Percentiles rank a stretch among this genome's conserved stretches.
phyloP scores from a whole-genome alignment of 1,140 invertebrate species.

The Bactericera cockerelli region DNA sequence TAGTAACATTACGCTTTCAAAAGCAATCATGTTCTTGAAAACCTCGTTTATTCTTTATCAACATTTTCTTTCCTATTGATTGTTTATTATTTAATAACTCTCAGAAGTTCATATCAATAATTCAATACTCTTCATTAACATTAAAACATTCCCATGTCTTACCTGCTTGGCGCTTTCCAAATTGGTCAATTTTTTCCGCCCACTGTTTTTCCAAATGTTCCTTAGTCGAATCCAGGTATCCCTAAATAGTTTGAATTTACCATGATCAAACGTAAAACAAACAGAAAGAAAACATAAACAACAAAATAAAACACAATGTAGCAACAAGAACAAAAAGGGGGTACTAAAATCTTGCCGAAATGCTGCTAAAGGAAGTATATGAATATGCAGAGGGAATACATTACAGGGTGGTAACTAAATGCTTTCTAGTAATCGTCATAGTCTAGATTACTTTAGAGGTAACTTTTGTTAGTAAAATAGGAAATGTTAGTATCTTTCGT shows the following conservation, averaged over 20 bases:
- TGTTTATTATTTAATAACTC: no score
- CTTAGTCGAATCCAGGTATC: slow-evolving; percentile 64
- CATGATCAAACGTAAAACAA: slow-evolving; percentile 4
- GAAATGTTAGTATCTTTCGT: no score
- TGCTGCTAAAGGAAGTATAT: background rate
- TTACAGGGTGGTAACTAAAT: no score
- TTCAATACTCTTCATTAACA: no score
- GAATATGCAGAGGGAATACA: background rate
- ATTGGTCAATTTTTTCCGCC: slow-evolving; percentile 69
- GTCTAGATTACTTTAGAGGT: no score
- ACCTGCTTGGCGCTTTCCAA: slow-evolving; percentile 76
- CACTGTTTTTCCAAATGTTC: slow-evolving; percentile 69
- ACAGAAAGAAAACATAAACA: slow-evolving; percentile 3
- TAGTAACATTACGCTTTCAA: no score
- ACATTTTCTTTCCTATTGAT: no score
- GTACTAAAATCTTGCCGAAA: background rate
- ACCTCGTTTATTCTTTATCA: no score
- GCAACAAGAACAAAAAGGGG: background rate
- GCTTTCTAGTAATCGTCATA: no score
- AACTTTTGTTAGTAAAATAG: no score
- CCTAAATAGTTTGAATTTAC: slow-evolving; percentile 34
- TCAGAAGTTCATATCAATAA: no score
- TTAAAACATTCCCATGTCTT: slow-evolving; percentile 32
- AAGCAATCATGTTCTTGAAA: no score
- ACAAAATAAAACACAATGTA: background rate